Percentiles rank a stretch among this genome's conserved stretches.
These are phyloP conservation scores for Porites lobata DNA, from an alignment of 92 coral and sea anemone genomes.

Conservation along the genomic window DNA sequence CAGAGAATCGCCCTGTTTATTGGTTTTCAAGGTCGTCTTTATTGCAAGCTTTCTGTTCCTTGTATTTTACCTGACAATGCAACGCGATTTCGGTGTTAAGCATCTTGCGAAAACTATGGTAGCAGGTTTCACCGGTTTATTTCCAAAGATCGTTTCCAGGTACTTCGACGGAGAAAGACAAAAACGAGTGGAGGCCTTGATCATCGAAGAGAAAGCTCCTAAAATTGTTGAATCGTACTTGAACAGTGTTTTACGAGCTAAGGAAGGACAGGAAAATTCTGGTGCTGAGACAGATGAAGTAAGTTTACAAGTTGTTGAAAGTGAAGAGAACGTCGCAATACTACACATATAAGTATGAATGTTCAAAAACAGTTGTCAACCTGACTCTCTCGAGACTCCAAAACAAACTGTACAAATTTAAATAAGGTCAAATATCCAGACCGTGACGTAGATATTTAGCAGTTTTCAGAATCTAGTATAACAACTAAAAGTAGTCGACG, in stretches of 20 bases:
- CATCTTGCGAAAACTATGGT: neutral
- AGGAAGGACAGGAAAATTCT: too few species aligned
- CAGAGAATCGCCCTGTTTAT: constrained; percentile 12
- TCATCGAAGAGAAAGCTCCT: constrained; percentile 3
- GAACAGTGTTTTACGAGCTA: neutral
- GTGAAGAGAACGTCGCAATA: too few species aligned
- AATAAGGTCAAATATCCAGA: too few species aligned
- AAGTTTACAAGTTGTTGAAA: too few species aligned
- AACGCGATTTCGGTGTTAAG: neutral
- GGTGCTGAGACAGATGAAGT: too few species aligned
- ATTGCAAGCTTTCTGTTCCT: constrained; percentile 20
- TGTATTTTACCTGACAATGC: neutral
- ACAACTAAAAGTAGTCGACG: too few species aligned
- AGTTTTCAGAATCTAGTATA: too few species aligned
- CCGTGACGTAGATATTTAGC: too few species aligned
- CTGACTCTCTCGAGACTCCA: too few species aligned
- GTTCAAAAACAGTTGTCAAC: too few species aligned
- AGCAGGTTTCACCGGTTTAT: constrained; percentile 15
- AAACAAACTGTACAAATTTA: too few species aligned
- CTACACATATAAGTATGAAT: too few species aligned
- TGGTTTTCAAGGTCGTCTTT: constrained; percentile 4
- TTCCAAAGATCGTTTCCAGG: constrained; percentile 25
- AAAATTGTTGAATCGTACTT: constrained; percentile 14
- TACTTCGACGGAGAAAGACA: constrained; percentile 15
- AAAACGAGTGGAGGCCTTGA: neutral